These are phyloP conservation scores for Eublepharis macularius DNA, from an alignment of 2,113 vertebrate genomes.

Conservation along the genomic window DNA sequence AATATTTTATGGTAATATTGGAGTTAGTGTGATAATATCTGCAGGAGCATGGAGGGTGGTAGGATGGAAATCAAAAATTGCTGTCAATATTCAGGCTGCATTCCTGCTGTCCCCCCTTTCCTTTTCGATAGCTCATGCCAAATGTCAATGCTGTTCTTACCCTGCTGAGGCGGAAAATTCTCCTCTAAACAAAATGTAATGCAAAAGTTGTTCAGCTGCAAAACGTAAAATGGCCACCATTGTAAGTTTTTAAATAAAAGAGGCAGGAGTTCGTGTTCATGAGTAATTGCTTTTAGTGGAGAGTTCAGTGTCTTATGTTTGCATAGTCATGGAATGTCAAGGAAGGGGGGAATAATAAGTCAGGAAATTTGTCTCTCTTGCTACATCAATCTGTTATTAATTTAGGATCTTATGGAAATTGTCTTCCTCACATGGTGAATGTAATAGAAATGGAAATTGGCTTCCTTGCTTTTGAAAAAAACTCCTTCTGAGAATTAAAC, in stretches of 20 bases:
- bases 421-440: slow-evolving; percentile 22
- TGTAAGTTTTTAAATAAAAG: slow-evolving; percentile 35
- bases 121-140: slow-evolving; percentile 50
- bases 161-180: slow-evolving; percentile 46
- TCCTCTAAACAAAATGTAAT: slow-evolving; percentile 35
- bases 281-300: slow-evolving; percentile 41
- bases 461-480: background rate
- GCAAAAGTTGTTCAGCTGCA: slow-evolving; percentile 31
- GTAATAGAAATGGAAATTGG: slow-evolving; percentile 25
- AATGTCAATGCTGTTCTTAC: slow-evolving; percentile 55
- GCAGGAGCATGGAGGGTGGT: slow-evolving; percentile 49
- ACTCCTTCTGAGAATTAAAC: background rate
- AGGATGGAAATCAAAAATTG: slow-evolving; percentile 46
- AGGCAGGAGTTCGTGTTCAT: slow-evolving; percentile 2
- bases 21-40: slow-evolving; percentile 59
- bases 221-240: slow-evolving; percentile 8
- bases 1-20: slow-evolving; percentile 72
- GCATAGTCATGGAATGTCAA: slow-evolving; percentile 5
- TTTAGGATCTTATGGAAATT: slow-evolving; percentile 15
- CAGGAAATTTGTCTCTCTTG: slow-evolving; percentile 20
- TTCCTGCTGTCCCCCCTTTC: slow-evolving; percentile 29
- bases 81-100: slow-evolving; percentile 35
- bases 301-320: background rate
- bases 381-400: slow-evolving; percentile 36
- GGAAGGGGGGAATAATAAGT: background rate